Evolutionary conservation across 2,888 invertebrate species (phyloP), one percentile per base, ranked within the genome.

Genomic region (Andrena chrysosceles): DNA sequence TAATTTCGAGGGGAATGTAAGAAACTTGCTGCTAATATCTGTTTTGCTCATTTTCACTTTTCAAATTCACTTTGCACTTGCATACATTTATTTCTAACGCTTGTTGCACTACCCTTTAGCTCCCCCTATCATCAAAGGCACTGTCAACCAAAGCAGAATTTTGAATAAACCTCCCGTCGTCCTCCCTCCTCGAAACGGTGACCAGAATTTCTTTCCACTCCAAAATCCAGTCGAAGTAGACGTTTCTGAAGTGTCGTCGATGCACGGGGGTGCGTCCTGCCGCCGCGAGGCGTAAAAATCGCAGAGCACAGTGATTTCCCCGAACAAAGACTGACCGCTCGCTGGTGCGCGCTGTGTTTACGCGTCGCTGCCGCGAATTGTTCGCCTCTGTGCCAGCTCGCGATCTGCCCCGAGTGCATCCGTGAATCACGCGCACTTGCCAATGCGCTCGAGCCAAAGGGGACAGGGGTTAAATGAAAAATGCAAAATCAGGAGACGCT

Each of bases 401-500:
- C 48, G 64, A 63, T 64, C 63, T 10, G 16, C n/a, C 2, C 26
- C 33, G 60, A 60, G 66, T 35, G 60, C 54, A 56, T 42, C 42
- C 20, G 13, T 81, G 81, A 81, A 81, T 74, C 74, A 70, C 35
- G 49, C 20, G 56, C 49, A 54, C 71, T 59, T 42, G 10, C n/a
- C 76, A 31, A 82, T 76, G 71, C 63, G 76, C 68, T 72, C 66
- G 62, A 59, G 70, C 52, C 35, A 70, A 60, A 63, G 49, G 67
- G 59, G 73, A 62, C 59, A 59, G 60, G 67, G 77, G 13, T 42
- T 42, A 68, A 80, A 85, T 73, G 83, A 87, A 87, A 87, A 83
- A 87, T 87, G 87, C 85, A 87, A 85, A 86, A 85, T 87, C 87
- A 78, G 85, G 76, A 81, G 83, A 70, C 70, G 69, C 70, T 52